Base-by-base conservation (phyloP, 2,888 invertebrate genomes). In the Macaria notata region DNA sequence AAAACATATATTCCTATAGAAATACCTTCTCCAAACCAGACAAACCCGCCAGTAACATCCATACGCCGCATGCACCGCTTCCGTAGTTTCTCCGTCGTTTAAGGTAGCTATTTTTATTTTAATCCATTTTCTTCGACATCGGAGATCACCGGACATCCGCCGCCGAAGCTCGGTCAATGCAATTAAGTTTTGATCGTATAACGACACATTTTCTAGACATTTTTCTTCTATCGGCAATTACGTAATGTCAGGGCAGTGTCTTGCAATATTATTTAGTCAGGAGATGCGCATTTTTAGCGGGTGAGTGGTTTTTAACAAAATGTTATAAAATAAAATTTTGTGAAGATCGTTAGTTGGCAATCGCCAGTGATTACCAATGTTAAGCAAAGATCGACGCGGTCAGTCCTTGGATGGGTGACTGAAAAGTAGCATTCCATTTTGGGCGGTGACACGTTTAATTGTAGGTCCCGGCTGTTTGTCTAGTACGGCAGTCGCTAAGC, bases 141-240 rank as follows among this genome's bases (percentile, higher is more conserved):
- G 72, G 71, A 78, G 83, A 84, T 82, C 81, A 77, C 79, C 83
- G 87, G 86, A 88, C 73, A 64, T 87, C 88, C 86, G 82, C 68
- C 69, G 66, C 69, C 74, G 76, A 75, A 77, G 81, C 81, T 75
- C 81, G 83, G 83, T 82, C 85, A 84, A 85, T 81, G 86, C 84
- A 88, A 88, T 88, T 87, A 88, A 84, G 85, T 85, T 87, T 85
- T 86, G 86, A 86, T 87, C 87, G 80, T 80, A 81, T 84, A 82
- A 84, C 79, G 81, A 86, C 84, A 86, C 80, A 84, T 84, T 83
- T 83, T 80, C 73, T 74, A 75, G 74, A 80, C 74, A 71, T 76
- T 77, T 79, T 77, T 73, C 72, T 72, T 62, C 54, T 46, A 49
- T 47, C 46, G 51, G 45, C 55, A 62, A 62, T 65, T 62, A 62